phyloP scores from a whole-genome alignment of 2,113 vertebrate species.

The Sylvicapra grimmia region DNA sequence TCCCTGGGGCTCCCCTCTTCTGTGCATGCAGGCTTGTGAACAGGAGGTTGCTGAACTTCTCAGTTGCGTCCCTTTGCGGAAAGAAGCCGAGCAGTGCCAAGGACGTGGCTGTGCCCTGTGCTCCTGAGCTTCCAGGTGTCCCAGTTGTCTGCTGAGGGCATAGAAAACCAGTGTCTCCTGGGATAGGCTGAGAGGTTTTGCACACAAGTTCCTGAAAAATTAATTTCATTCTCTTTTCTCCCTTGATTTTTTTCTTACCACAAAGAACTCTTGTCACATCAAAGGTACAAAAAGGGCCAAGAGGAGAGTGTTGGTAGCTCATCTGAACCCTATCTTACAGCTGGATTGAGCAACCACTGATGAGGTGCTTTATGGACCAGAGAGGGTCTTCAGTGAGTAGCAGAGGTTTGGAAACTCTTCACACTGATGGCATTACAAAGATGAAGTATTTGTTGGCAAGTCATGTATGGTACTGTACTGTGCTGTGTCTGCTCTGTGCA shows the following conservation, averaged over 20 bases:
- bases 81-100: too few relatives aligned
- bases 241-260: background rate
- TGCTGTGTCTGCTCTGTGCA: background rate
- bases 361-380: background rate
- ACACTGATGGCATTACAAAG: background rate
- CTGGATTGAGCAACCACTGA: background rate
- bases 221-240: background rate
- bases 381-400: background rate
- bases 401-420: background rate
- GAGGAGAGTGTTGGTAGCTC: background rate
- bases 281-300: background rate
- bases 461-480: fast-evolving
- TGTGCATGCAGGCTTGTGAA: too few relatives aligned
- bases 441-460: too few relatives aligned
- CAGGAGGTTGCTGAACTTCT: too few relatives aligned
- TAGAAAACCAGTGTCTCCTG: background rate
- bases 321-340: background rate
- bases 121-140: background rate
- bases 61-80: background rate
- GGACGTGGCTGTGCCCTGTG: background rate
- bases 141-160: background rate
- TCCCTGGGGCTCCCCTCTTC: background rate
- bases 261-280: background rate
- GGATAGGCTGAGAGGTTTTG: background rate
- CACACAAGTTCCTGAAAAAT: background rate